Evolutionary conservation across 2,113 vertebrate genomes (phyloP).

Genomic region (Dolichotis patagonum): DNA sequence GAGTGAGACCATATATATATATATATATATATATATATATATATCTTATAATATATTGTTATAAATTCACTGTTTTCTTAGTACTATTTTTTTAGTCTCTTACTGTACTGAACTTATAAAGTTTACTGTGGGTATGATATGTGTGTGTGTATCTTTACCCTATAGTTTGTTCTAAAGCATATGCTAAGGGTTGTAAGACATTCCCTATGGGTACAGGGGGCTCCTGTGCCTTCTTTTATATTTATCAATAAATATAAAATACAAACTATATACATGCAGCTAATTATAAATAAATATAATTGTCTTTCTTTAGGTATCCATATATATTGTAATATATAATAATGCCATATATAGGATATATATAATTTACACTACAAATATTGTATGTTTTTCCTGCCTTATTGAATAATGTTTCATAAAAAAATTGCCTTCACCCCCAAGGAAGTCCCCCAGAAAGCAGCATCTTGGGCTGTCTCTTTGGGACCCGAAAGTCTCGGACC

Average conservation of each 20-base stretch:
- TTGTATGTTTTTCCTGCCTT: not conserved
- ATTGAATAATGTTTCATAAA: not conserved
- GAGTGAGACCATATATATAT: not conserved
- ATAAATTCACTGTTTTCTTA: not conserved
- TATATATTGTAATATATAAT: not conserved
- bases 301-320: not conserved
- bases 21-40: not conserved
- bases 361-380: not conserved
- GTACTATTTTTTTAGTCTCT: not conserved
- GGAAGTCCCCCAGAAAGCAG: no score
- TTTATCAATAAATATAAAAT: not conserved
- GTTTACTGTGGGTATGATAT: not conserved
- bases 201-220: not conserved
- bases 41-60: not conserved
- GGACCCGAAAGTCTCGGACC: no score
- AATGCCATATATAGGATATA: not conserved
- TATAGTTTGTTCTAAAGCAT: not conserved
- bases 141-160: not conserved
- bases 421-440: no score
- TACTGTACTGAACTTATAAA: not conserved
- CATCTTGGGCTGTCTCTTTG: no score
- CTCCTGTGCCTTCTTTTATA: not conserved
- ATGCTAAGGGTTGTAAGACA: not conserved
- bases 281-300: not conserved
- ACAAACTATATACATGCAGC: not conserved